These are phyloP conservation scores for Heterodera carotae DNA, from an alignment of 1,140 invertebrate genomes.

Conservation along the genomic window DNA sequence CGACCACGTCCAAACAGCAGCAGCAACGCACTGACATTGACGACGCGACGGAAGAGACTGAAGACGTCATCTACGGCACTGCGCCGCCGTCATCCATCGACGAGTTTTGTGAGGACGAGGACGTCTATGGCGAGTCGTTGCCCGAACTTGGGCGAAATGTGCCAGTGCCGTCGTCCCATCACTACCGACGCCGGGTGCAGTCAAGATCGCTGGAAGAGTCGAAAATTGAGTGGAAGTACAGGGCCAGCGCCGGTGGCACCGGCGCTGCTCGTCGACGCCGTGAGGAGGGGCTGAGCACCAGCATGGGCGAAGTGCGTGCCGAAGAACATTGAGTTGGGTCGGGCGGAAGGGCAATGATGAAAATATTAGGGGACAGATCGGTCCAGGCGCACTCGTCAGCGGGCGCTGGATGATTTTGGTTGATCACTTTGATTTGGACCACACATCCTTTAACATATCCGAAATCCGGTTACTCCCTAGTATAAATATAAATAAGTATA, in stretches of 20 bases:
- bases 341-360: no score
- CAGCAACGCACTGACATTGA: neutral
- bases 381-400: no score
- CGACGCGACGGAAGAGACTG: neutral
- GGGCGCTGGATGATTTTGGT: no score
- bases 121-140: constrained; percentile 48
- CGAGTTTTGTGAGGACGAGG: constrained; percentile 46
- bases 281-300: constrained; percentile 43
- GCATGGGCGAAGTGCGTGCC: constrained; percentile 47
- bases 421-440: no score
- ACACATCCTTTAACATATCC: no score
- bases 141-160: constrained; percentile 29
- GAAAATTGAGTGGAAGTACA: neutral
- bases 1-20: constrained; percentile 34
- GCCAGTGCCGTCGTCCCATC: neutral
- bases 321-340: constrained; percentile 1
- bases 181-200: constrained; percentile 19
- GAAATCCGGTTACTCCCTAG: no score
- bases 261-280: neutral
- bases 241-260: constrained; percentile 15
- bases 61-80: constrained; percentile 15
- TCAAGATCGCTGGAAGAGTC: constrained; percentile 39
- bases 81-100: constrained; percentile 17
- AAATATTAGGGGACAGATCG: no score
- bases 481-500: no score